Evolutionary conservation across 2,888 invertebrate genomes (phyloP).

Genomic region (Biston stratarius): DNA sequence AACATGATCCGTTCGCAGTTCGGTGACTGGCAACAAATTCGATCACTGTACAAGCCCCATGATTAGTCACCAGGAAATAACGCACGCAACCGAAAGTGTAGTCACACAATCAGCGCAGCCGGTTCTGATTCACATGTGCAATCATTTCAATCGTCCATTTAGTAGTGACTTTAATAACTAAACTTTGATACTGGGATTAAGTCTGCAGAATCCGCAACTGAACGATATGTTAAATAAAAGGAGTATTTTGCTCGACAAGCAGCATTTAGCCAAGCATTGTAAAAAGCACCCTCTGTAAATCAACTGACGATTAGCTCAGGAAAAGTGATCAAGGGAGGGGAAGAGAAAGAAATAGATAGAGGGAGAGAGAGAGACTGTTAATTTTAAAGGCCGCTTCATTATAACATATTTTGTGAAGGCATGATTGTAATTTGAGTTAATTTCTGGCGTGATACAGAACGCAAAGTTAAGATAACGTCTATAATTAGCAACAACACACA

Average conservation of each 20-base stretch:
- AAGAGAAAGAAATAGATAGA: conserved; percentile 1
- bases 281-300: background rate
- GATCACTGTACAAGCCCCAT: conserved; percentile 19
- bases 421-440: background rate
- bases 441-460: background rate
- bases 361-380: background rate
- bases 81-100: conserved; percentile 27
- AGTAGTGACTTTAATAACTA: conserved; percentile 14
- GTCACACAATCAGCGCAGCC: conserved; percentile 36
- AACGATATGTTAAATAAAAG: background rate
- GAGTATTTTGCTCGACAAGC: conserved; percentile 3
- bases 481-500: conserved; percentile 16
- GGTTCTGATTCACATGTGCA: conserved; percentile 37
- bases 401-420: too few species aligned
- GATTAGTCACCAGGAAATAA: conserved; percentile 40
- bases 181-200: conserved; percentile 7
- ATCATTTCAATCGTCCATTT: conserved; percentile 22
- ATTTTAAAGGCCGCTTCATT: too few species aligned
- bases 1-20: conserved; percentile 27
- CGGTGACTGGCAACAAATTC: conserved; percentile 18
- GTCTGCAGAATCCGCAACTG: background rate
- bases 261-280: conserved; percentile 1
- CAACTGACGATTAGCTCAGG: background rate
- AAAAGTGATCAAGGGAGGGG: background rate
- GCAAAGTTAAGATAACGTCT: conserved; percentile 19